These are phyloP conservation scores for Limnephilus marmoratus DNA, from an alignment of 2,888 invertebrate species.

Conservation along the genomic window DNA sequence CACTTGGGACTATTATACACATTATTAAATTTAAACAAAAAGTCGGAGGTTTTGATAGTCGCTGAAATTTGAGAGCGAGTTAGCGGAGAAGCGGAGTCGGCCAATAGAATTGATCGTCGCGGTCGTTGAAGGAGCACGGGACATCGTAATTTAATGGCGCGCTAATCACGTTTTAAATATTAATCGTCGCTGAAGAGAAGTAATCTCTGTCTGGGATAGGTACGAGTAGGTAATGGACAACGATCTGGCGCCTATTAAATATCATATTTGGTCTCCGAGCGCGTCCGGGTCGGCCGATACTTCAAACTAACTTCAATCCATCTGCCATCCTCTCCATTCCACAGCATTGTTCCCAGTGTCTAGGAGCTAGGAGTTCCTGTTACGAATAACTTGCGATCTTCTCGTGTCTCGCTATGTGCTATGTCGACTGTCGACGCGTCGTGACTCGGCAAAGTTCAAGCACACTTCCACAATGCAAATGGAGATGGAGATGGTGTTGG, in stretches of 20 bases:
- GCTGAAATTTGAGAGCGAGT: not conserved
- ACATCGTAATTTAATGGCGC: constrained; percentile 36
- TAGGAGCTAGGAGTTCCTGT: too few species aligned
- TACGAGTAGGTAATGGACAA: not conserved
- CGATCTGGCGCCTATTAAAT: constrained; percentile 60
- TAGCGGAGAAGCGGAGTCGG: not conserved
- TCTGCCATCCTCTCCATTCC: constrained; percentile 11
- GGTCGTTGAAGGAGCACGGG: constrained; percentile 16
- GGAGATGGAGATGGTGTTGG: not conserved
- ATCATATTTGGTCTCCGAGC: constrained; percentile 53
- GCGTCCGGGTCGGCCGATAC: constrained; percentile 59
- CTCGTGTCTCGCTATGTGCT: not conserved
- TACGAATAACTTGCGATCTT: not conserved
- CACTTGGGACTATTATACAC: too few species aligned
- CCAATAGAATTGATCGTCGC: not conserved
- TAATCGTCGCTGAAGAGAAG: constrained; percentile 48
- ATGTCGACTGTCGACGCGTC: not conserved
- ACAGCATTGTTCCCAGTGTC: not conserved
- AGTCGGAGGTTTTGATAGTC: not conserved
- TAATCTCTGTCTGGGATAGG: constrained; percentile 27
- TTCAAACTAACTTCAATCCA: not conserved
- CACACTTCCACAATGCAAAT: constrained; percentile 15
- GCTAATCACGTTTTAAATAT: constrained; percentile 56
- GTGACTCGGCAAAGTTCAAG: constrained; percentile 60
- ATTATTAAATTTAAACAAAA: not conserved